phyloP scores from a whole-genome alignment of 2,888 invertebrate genomes.

The Pherbina coryleti region DNA sequence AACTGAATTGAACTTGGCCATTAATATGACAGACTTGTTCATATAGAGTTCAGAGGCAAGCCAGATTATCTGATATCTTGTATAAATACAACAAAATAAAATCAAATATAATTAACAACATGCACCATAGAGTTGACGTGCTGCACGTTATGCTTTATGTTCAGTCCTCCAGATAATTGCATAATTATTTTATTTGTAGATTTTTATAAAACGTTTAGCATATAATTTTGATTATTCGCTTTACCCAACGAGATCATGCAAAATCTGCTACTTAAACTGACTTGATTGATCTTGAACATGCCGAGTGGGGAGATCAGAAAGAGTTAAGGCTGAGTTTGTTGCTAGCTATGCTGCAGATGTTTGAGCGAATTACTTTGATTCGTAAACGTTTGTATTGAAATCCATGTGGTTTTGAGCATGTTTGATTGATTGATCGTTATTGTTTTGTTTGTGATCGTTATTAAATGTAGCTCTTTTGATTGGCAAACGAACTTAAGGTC shows the following conservation, averaged over 20 bases:
- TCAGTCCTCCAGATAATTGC: slow-evolving; percentile 2
- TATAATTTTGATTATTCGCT: neutral
- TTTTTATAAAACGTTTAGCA: slow-evolving; percentile 19
- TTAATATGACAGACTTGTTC: too few relatives aligned
- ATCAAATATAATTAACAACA: too few relatives aligned
- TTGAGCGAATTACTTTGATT: neutral
- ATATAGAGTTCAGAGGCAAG: neutral
- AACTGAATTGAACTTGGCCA: too few relatives aligned
- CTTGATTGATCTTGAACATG: slow-evolving; percentile 15
- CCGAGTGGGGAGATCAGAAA: neutral
- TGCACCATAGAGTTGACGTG: neutral
- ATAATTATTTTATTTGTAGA: slow-evolving; percentile 26
- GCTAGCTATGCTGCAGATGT: too few relatives aligned
- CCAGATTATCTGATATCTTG: neutral
- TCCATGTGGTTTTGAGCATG: neutral
- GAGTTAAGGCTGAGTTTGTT: too few relatives aligned
- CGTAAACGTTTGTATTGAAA: neutral
- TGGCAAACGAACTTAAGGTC: too few relatives aligned
- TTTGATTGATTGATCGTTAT: slow-evolving; percentile 11
- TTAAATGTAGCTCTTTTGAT: too few relatives aligned
- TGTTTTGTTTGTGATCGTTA: neutral
- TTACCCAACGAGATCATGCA: slow-evolving; percentile 12
- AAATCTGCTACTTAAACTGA: neutral
- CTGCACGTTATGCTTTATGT: slow-evolving; percentile 11
- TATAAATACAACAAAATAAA: too few relatives aligned